Percentiles rank a stretch among this genome's conserved stretches.
phyloP scores from a whole-genome alignment of 2,888 invertebrate species.

The Cheilosia impressa region DNA sequence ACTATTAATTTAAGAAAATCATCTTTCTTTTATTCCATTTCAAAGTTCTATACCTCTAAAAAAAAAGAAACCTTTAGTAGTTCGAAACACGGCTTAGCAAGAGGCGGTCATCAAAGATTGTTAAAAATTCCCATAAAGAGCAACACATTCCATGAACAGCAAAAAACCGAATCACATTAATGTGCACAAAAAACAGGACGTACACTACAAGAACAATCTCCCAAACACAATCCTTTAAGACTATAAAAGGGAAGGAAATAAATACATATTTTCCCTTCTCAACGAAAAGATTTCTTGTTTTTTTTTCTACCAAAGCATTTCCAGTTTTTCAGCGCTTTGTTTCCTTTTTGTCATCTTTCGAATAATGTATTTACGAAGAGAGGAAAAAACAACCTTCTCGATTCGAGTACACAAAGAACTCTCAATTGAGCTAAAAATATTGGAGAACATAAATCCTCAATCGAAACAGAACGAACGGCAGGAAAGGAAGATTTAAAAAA shows the following conservation, averaged over 20 bases:
- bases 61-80: no score
- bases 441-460: slow-evolving; percentile 70
- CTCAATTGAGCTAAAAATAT: slow-evolving; percentile 69
- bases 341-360: background rate
- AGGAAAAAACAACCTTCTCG: slow-evolving; percentile 1
- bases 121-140: no score
- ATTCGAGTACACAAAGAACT: slow-evolving; percentile 20
- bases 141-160: slow-evolving; percentile 9
- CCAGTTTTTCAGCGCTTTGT: background rate
- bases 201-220: slow-evolving; percentile 23
- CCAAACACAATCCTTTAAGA: slow-evolving; percentile 46
- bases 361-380: slow-evolving; percentile 36
- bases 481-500: slow-evolving; percentile 50
- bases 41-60: no score
- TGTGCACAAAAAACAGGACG: slow-evolving; percentile 10
- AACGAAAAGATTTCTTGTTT: slow-evolving; percentile 10
- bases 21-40: no score
- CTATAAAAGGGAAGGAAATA: slow-evolving; percentile 10
- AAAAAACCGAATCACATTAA: background rate
- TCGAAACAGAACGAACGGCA: slow-evolving; percentile 54
- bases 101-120: no score
- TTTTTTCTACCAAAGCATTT: slow-evolving; percentile 11
- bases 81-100: no score
- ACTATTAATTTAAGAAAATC: no score
- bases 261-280: slow-evolving; percentile 22